Conservation (phyloP, 2,888 invertebrate species). For the Trichogramma dendrolimi region DNA sequence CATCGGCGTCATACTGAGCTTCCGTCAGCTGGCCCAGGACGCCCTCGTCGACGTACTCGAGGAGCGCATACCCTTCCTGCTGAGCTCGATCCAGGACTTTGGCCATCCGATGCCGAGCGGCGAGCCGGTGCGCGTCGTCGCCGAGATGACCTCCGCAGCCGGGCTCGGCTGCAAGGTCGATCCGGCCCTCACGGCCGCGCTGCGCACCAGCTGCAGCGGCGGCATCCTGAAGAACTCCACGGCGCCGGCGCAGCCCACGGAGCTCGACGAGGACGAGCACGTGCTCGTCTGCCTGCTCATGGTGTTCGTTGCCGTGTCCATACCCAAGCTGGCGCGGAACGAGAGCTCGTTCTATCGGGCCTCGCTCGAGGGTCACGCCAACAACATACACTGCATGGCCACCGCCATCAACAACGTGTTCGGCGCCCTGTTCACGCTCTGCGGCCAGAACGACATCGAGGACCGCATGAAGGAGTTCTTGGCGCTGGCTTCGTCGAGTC, state of each 20-base stretch:
- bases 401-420: conserved; percentile 93
- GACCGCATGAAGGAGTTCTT: conserved; percentile 96
- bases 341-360: conserved; percentile 87
- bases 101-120: conserved; percentile 83
- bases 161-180: conserved; percentile 93
- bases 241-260: conserved; percentile 76
- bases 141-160: conserved; percentile 96
- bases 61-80: conserved; percentile 89
- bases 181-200: conserved; percentile 84
- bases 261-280: conserved; percentile 88
- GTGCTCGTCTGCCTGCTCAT: conserved; percentile 89
- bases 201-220: conserved; percentile 45
- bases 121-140: conserved; percentile 85
- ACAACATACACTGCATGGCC: conserved; percentile 98
- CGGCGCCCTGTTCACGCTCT: conserved; percentile 93
- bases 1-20: conserved; percentile 94
- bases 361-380: conserved; percentile 89
- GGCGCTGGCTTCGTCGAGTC: conserved; percentile 89
- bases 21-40: conserved; percentile 89
- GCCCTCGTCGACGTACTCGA: conserved; percentile 90
- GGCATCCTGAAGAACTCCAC: conserved; percentile 1
- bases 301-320: conserved; percentile 98
- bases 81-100: conserved; percentile 92
- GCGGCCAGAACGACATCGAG: conserved; percentile 93
- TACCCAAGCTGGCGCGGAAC: conserved; percentile 87